Base-by-base conservation (phyloP, 2,113 vertebrate genomes). In the Gavialis gangeticus region DNA sequence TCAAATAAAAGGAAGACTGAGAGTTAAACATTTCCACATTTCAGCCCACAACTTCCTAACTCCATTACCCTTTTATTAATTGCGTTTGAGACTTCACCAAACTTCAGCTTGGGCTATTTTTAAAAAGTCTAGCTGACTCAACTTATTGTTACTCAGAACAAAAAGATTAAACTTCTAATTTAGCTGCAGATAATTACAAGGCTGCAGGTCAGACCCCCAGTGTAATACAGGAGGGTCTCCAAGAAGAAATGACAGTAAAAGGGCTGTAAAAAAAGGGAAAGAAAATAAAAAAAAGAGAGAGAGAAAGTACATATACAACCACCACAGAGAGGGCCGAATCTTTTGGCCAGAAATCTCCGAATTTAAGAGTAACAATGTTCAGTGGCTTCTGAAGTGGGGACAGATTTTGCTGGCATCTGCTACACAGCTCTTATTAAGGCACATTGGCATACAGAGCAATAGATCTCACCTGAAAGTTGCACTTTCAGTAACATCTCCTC, bases 141-240 rank as follows among this genome's bases (percentile, higher is more conserved):
- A 95, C 82, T 95, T 93, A 95, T 86, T 96, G 96, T 96, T 95
- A 89, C 92, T 88, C 85, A 94, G 96, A 96, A 96, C 94, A 95
- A 97, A 46, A 76, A 97, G 97, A 97, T 95, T 96, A 94, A 95
- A 95, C 94, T 97, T 84, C 95, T 96, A 95, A 97, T 97, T 97
- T 97, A 96, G 95, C 95, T 91, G 95, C 55, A 93, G 97, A 96
- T 97, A 97, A 97, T 97, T 96, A 92, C 75, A 30, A 93, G 60
- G 80, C 96, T 96, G 89, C 91, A 92, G 95, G 96, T 97, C 96
- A 96, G 91, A 60, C 93, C 95, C 85, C 91, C 16, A 1, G 94
- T 75, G 96, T 94, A 93, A 95, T 27, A 9, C 4, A 17, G 54
- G 11, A 66, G 84, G 96, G 86, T 94, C 93, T 94, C 90, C 75